Percentiles rank a stretch among this genome's conserved stretches.
Evolutionary conservation across 2,888 invertebrate species (phyloP).

Genomic region (Eupithecia exiguata): DNA sequence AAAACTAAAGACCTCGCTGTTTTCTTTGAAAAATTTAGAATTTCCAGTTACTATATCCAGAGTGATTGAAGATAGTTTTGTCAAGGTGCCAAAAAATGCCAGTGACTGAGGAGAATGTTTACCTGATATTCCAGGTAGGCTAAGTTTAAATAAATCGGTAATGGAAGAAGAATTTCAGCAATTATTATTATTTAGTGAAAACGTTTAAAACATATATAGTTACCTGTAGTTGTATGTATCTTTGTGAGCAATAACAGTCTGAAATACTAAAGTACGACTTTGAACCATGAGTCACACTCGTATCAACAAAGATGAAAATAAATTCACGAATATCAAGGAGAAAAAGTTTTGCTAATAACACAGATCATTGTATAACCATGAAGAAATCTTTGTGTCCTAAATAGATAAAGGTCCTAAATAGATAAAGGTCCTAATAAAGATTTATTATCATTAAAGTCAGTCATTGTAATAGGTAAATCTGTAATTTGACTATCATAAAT

Average conservation of each 20-base stretch:
- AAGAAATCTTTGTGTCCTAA: background rate
- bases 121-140: conserved; percentile 61
- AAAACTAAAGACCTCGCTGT: background rate
- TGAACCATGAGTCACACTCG: conserved; percentile 22
- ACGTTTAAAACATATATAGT: background rate
- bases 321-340: background rate
- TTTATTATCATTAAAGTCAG: background rate
- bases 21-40: background rate
- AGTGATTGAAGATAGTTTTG: conserved; percentile 47
- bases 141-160: conserved; percentile 18
- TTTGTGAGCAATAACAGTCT: background rate
- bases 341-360: conserved; percentile 1
- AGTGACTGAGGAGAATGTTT: conserved; percentile 55
- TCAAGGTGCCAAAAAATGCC: conserved; percentile 54
- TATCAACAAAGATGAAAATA: conserved; percentile 23
- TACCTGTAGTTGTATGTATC: background rate
- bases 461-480: background rate
- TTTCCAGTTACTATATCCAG: conserved; percentile 1
- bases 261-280: background rate
- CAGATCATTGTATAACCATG: background rate
- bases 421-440: too few relatives aligned
- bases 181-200: background rate
- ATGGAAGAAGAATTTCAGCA: background rate
- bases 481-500: background rate
- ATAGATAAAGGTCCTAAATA: too few relatives aligned